These are phyloP conservation scores for Apamea sordens DNA, from an alignment of 2,888 invertebrate species.

Conservation along the genomic window DNA sequence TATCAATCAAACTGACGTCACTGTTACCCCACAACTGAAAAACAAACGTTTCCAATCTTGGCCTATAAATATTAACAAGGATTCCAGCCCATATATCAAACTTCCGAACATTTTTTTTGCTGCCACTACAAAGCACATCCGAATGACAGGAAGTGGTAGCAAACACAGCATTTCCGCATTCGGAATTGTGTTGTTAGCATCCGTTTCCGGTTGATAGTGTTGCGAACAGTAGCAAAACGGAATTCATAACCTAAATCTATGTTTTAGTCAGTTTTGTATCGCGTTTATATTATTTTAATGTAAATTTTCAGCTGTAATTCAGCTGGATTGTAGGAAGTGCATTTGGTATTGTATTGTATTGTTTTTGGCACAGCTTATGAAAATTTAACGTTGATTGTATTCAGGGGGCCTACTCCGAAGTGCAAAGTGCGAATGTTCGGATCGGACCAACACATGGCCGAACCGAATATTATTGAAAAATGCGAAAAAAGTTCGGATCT, in stretches of 20 bases:
- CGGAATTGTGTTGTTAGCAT: slow-evolving; percentile 69
- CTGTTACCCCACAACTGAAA: slow-evolving; percentile 11
- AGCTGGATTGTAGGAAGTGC: slow-evolving; percentile 22
- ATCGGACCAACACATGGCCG: too few relatives aligned
- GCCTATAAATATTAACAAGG: slow-evolving; percentile 56
- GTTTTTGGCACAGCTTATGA: neutral
- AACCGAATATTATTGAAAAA: too few relatives aligned
- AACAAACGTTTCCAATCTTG: slow-evolving; percentile 29
- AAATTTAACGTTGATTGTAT: neutral
- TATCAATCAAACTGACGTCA: slow-evolving; percentile 20
- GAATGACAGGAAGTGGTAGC: slow-evolving; percentile 70
- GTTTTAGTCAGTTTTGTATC: slow-evolving; percentile 57
- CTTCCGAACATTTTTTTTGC: slow-evolving; percentile 57
- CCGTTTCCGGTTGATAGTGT: slow-evolving; percentile 69
- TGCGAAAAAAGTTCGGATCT: too few relatives aligned
- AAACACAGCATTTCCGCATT: slow-evolving; percentile 71
- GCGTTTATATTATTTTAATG: slow-evolving; percentile 56
- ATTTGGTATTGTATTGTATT: slow-evolving; percentile 19
- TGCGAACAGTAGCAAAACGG: slow-evolving; percentile 54
- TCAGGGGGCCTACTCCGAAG: too few relatives aligned
- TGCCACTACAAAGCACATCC: slow-evolving; percentile 63
- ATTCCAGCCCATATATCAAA: slow-evolving; percentile 54
- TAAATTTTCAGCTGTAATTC: slow-evolving; percentile 49
- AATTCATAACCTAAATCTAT: slow-evolving; percentile 62
- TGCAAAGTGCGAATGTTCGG: too few relatives aligned